A percentile compares a stretch with the other conserved stretches of the same genome.
Evolutionary conservation across 2,888 invertebrate genomes (phyloP).

Genomic region (Flexamia atlantica): DNA sequence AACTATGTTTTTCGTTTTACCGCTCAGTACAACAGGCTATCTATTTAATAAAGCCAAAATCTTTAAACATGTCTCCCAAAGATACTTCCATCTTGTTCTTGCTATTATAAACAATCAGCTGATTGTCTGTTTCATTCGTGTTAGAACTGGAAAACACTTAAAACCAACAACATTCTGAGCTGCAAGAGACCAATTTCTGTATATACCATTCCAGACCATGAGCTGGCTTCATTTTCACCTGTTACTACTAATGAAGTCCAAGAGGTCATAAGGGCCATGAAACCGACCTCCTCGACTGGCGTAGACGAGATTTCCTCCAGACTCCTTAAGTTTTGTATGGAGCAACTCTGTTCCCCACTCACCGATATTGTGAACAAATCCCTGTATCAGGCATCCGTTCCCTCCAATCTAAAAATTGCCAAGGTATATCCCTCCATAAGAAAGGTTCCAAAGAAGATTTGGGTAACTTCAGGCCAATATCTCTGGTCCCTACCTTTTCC

Average conservation of each 20-base stretch:
- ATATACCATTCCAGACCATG: not conserved
- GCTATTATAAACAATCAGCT: too few species aligned
- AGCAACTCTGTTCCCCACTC: not conserved
- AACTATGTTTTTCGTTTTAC: too few species aligned
- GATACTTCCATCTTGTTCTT: too few species aligned
- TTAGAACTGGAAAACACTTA: too few species aligned
- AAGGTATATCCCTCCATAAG: slow-evolving; percentile 24
- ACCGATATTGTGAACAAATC: slow-evolving; percentile 31
- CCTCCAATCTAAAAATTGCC: not conserved
- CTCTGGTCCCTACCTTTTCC: slow-evolving; percentile 1
- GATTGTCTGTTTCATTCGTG: too few species aligned
- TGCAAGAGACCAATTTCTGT: too few species aligned
- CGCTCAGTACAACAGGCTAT: too few species aligned
- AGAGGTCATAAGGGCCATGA: not conserved
- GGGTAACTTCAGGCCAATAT: slow-evolving; percentile 18
- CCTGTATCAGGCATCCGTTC: not conserved
- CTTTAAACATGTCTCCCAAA: too few species aligned
- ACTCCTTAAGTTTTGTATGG: slow-evolving; percentile 7
- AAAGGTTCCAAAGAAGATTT: not conserved
- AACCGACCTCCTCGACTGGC: slow-evolving; percentile 11
- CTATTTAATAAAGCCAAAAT: too few species aligned
- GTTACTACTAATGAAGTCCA: not conserved
- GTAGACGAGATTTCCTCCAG: slow-evolving; percentile 19
- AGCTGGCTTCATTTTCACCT: not conserved
- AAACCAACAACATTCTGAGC: too few species aligned